Conservation (phyloP, 2,888 invertebrate genomes). For the Dyspetes luteomarginatus region DNA sequence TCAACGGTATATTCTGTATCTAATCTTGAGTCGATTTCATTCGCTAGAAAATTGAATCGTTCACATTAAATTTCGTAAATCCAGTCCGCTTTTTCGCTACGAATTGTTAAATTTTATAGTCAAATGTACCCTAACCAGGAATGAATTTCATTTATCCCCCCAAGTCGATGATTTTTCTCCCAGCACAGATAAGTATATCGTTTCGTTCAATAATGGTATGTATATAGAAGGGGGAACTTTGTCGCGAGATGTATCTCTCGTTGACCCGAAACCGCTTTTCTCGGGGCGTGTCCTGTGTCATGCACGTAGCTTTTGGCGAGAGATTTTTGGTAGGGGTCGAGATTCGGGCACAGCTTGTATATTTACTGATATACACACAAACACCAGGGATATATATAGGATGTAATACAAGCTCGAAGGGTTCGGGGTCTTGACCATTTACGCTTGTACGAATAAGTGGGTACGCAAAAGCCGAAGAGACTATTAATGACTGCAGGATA, state of each 20-base stretch:
- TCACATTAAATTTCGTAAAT: too few species aligned
- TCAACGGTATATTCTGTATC: neutral
- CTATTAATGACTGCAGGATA: constrained; percentile 77
- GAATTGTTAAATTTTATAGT: neutral
- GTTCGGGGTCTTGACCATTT: constrained; percentile 55
- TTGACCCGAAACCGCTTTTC: constrained; percentile 1
- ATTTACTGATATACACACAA: constrained; percentile 28
- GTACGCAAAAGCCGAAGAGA: constrained; percentile 60
- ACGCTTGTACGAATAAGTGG: constrained; percentile 56
- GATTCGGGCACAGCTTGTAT: constrained; percentile 18
- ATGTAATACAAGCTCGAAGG: constrained; percentile 6
- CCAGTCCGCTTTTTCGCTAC: too few species aligned
- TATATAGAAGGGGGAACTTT: neutral
- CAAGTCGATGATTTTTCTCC: neutral
- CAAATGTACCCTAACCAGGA: neutral
- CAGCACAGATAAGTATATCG: neutral
- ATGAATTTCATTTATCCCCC: neutral
- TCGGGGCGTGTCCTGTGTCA: neutral
- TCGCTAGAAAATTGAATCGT: neutral
- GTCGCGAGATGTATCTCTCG: constrained; percentile 6
- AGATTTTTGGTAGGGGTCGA: constrained; percentile 10
- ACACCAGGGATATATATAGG: neutral
- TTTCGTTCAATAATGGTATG: neutral
- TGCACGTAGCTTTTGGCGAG: constrained; percentile 2
- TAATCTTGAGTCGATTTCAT: neutral